Evolutionary conservation across 2,888 invertebrate genomes (phyloP), one percentile per base, ranked within the genome.

Genomic region (Panzeria rudis): DNA sequence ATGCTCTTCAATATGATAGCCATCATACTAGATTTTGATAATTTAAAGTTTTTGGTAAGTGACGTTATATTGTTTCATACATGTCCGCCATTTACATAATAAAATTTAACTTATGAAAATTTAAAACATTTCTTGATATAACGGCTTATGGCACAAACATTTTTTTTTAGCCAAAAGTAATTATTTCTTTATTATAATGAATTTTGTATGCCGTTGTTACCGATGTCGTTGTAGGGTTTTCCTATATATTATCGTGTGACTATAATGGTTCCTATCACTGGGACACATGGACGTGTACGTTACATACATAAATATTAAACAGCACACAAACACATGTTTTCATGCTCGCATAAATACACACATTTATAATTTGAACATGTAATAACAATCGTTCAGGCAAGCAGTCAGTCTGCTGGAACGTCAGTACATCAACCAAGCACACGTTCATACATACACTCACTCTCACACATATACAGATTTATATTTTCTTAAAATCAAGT

Each of bases 61-160:
- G n/a, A n/a, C n/a, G n/a, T n/a, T n/a, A n/a, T n/a, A n/a, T n/a
- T n/a, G n/a, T n/a, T n/a, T n/a, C n/a, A n/a, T n/a, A n/a, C n/a
- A n/a, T n/a, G n/a, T n/a, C n/a, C n/a, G n/a, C n/a, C n/a, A n/a
- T n/a, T n/a, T n/a, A n/a, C n/a, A n/a, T n/a, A n/a, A n/a, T n/a
- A n/a, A 35, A 6, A 9, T 35, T 35, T 35, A 8, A 35, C 7
- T 35, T 62, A 47, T 50, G 6, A 35, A 20, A 23, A 52, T 20
- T 23, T 23, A 13, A 15, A 25, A 15, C 4, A 5, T 41, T 38
- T 25, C 15, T 52, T n/a, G 23, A 38, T 41, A 75, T 69, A 25
- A 64, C 56, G 75, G 79, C 64, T 84, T 79, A 79, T 79, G 79
- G 75, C 35, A 75, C 69, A 79, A 73, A 73, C 38, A n/a, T n/a